Base-by-base conservation (phyloP, 2,113 vertebrate species). In the Etheostoma spectabile region DNA sequence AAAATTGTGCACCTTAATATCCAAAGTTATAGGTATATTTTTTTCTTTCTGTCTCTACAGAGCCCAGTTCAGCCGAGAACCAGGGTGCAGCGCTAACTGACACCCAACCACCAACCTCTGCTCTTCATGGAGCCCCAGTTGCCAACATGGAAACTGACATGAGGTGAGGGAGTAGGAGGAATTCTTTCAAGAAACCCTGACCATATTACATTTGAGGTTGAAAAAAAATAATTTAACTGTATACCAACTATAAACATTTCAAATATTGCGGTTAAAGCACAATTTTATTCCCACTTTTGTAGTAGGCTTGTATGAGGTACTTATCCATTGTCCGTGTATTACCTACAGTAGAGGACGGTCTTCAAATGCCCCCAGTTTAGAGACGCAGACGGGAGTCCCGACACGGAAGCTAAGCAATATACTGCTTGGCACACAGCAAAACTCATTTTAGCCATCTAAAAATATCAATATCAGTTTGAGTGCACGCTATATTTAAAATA, bases 31-130 rank as follows among this genome's bases (percentile, higher is more conserved):
- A 13, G 8, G 45, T 22, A 11, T 15, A 51, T 67, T 33, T 60
- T 22, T 21, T 46, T 19, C 1, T 1, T 19, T 62, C 49, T 85
- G 24, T 81, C 46, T 70, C 61, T 53, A 55, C 86, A 92, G 92
- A 92, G 16, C 84, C 80, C 45, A 7, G 2, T 56, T 80, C 78
- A 64, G 52, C 63, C 33, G 91, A 85, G 64, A 77, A 74, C 70
- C 77, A 82, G 59, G 74, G 30, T 53, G 11, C 66, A 61, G 73
- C 70, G 62, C 33, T 57, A 42, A 53, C 55, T 4, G 77, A 74
- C 8, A 35, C 21, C 4, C 56, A 71, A 18, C 61, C 69, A 14
- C 38, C 73, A 52, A 49, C 52, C 72, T 66, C 85, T 13, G 15
- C 74, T 84, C 48, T 21, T 63, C 74, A 45, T 53, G 76, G 13